Base-by-base conservation (phyloP, 2,113 vertebrate genomes). In the Triplophysa siluroides region DNA sequence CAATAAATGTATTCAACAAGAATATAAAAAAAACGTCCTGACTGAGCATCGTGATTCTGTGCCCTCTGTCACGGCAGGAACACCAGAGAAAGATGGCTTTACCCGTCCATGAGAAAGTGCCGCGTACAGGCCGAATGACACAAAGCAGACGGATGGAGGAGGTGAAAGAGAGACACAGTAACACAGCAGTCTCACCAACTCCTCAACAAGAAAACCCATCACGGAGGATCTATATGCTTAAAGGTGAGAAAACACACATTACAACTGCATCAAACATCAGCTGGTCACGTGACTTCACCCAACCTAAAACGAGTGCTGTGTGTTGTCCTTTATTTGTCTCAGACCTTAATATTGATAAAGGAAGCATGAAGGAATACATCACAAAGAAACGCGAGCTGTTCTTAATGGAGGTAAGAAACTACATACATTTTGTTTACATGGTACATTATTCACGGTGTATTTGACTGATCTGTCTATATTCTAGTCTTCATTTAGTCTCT, bases 381-480 rank as follows among this genome's bases (percentile, higher is more conserved):
- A 52, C 86, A 26, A 91, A 93, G 88, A 93, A 93, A 82, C 91
- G 94, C 18, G 91, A 96, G 78, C 92, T 94, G 79, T 96, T 96
- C 78, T 93, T 94, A 60, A 81, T 97, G 61, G 93, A 99, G 96
- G 98, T 98, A 90, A 90, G 80, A 60, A 21, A 14, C 47, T 21
- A 38, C 33, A 38, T 29, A 29, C 29, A 29, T 29, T 0, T 29
- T 4, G 4, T 29, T 29, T 29, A 29, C 29, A 3, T 29, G 29
- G 29, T 29, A 29, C 0, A 29, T 4, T 29, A 29, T 29, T 29
- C 29, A 29, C 29, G 29, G 29, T 29, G 29, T 29, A 45, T 45
- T 45, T 11, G 43, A 45, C 43, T 8, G 9, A 43, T 43, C 41
- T 11, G 11, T 45, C 8, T 45, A 11, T 45, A 45, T 11, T 45